Percentiles rank a stretch among this genome's conserved stretches.
These are phyloP conservation scores for Sciurus vulgaris DNA, from an alignment of 2,797 vertebrate genomes.

Conservation along the genomic window DNA sequence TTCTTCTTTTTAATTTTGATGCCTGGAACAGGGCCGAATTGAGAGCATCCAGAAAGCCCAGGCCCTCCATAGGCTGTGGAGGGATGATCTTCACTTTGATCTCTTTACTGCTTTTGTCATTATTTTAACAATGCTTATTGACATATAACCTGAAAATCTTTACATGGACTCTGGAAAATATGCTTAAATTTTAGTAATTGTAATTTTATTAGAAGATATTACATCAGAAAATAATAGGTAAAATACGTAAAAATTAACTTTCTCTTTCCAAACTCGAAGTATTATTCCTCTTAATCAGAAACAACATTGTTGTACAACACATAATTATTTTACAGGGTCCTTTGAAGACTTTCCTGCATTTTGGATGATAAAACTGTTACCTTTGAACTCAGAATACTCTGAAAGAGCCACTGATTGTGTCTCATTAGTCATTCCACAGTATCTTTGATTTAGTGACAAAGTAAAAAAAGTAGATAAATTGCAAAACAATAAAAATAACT, in stretches of 20 bases:
- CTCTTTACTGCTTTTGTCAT: background rate
- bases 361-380: background rate
- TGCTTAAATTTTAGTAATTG: background rate
- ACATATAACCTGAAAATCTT: background rate
- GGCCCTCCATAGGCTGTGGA: constrained; percentile 92
- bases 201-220: background rate
- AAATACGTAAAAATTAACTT: background rate
- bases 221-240: background rate
- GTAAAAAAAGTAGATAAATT: background rate
- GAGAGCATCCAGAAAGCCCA: constrained; percentile 96
- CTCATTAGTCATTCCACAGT: background rate
- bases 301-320: background rate
- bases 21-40: constrained; percentile 96
- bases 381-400: background rate
- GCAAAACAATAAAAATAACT: background rate
- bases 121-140: background rate
- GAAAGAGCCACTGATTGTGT: background rate
- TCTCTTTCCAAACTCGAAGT: background rate
- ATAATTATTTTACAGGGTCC: background rate
- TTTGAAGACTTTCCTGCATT: background rate
- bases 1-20: constrained; percentile 99
- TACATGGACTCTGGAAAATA: background rate
- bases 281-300: background rate
- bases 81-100: too few relatives aligned
- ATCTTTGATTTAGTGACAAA: constrained; percentile 38